Base-by-base conservation (phyloP, 2,797 vertebrate species). In the Sebastes goodei region DNA sequence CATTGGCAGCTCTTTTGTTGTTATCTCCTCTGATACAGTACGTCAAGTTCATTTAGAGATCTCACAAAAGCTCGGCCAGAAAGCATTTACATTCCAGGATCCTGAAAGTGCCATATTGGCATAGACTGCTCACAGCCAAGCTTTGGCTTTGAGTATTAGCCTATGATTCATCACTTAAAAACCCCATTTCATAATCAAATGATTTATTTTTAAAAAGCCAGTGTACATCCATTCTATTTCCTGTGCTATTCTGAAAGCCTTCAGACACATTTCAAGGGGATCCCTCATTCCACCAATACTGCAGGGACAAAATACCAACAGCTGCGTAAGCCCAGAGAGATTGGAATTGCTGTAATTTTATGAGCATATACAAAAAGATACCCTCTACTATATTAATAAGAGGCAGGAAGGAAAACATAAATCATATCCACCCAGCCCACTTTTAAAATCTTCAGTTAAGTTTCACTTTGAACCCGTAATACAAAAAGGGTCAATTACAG, bases 401-500 rank as follows among this genome's bases (percentile, higher is more conserved):
- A 76, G 61, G 71, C 73, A 75, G 73, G 71, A 80, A 76, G 77
- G 33, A 83, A 81, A 86, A 71, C 71, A 84, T 71, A 80, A 85
- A 82, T 82, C 62, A 79, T 71, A 74, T 70, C 35, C 62, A 80
- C 49, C 52, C 65, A n/a, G 53, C 68, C 49, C 71, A 86, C 86
- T 87, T 90, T 88, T 55, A 25, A 84, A 86, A 88, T 89, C 80
- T 87, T 84, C 68, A 30, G 82, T 80, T 68, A 62, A 85, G 84
- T 92, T 91, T 91, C 80, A 85, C 84, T 90, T 89, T 89, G 88
- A 91, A 90, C 85, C 85, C 66, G 7, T 65, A 65, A 88, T 67
- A 93, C 87, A 92, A 92, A 57, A 93, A 83, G 92, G 92, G 93
- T 95, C 91, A 93, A 93, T 93, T 92, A 93, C 88, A 85, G 88